These are phyloP conservation scores for Drosophila emarginata DNA, from an alignment of 2,888 invertebrate genomes.

Conservation along the genomic window DNA sequence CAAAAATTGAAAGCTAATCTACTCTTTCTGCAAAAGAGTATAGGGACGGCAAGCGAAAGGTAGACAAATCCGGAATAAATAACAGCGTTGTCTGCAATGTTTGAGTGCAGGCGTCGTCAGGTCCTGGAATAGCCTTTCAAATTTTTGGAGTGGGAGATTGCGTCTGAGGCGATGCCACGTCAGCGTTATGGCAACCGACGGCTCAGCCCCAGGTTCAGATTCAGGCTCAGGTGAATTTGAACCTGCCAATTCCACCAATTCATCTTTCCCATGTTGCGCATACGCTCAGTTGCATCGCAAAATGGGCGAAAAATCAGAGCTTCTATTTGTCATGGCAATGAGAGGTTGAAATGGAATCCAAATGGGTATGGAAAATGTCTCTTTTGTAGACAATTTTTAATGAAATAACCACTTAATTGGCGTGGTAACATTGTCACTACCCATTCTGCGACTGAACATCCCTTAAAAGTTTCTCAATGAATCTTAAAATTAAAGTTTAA, in stretches of 20 bases:
- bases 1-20: neutral
- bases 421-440: slow-evolving; percentile 14
- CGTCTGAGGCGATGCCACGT: slow-evolving; percentile 44
- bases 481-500: neutral
- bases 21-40: neutral
- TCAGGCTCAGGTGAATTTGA: neutral
- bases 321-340: slow-evolving; percentile 73
- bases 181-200: slow-evolving; percentile 74
- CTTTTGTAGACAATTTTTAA: slow-evolving; percentile 64
- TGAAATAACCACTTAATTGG: slow-evolving; percentile 73
- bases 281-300: slow-evolving; percentile 80
- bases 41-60: slow-evolving; percentile 42
- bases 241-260: slow-evolving; percentile 28
- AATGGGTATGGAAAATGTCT: slow-evolving; percentile 27
- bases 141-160: slow-evolving; percentile 3
- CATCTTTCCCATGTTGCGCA: slow-evolving; percentile 60
- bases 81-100: slow-evolving; percentile 67
- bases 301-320: slow-evolving; percentile 68
- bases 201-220: slow-evolving; percentile 24
- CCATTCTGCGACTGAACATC: neutral
- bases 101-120: slow-evolving; percentile 34
- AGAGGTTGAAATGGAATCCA: slow-evolving; percentile 26
- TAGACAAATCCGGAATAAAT: slow-evolving; percentile 79
- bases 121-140: slow-evolving; percentile 31
- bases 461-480: neutral